Evolutionary conservation across 2,797 vertebrate genomes (phyloP), one percentile per base, ranked within the genome.

Genomic region (Rhyacichthys aspro): DNA sequence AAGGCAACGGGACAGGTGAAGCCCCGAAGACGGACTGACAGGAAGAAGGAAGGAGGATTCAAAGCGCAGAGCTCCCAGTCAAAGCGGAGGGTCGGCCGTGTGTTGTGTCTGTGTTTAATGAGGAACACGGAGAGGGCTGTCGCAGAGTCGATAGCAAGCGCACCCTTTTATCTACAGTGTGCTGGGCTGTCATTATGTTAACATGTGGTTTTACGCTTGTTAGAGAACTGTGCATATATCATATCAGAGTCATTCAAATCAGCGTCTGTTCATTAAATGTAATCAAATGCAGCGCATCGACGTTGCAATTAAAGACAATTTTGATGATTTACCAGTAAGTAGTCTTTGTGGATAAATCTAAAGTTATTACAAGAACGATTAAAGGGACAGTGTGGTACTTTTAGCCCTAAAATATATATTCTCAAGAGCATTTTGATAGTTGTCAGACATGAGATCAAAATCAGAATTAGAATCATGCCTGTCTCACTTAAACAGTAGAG

Each of bases 121-220:
- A 73, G 54, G 53, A 53, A 14, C 41, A 63, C 33, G 65, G 70
- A 64, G 28, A n/a, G 42, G 63, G 56, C 11, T 66, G 67, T 76
- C 74, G 65, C 15, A 17, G 37, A 76, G 72, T 81, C 50, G 42
- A 82, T 71, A 78, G 74, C 65, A 76, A 76, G 61, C 38, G 5
- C 53, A 45, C 8, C 48, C 46, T 81, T 78, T 70, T 55, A 72
- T 71, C 58, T 68, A 9, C 33, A 15, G 1, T 5, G 39, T 37
- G 34, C 41, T 55, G 44, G 46, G 54, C 47, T 52, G 55, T 50
- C 55, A 56, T 33, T 61, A 46, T 70, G 65, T 50, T 63, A 55
- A 44, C 43, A 72, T 59, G 45, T 45, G 23, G 32, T 64, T 70
- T 48, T 39, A 14, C 38, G 41, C 50, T 72, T 59, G 59, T 65